phyloP scores from a whole-genome alignment of 2,113 vertebrate species.

The Malaclemys terrapin region DNA sequence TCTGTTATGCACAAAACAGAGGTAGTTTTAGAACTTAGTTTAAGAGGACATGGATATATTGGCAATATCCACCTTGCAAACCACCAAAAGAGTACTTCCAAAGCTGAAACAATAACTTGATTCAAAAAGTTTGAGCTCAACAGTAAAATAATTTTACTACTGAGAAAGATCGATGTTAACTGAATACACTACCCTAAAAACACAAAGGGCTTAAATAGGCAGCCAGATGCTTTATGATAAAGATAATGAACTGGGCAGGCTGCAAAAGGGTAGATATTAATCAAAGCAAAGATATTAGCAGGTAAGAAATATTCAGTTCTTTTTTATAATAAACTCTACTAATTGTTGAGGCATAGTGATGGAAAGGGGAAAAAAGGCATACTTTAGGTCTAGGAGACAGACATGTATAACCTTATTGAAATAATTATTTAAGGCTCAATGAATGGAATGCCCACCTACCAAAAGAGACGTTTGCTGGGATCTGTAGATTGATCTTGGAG shows the following conservation, averaged over 20 bases:
- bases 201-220: not conserved
- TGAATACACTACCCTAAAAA: not conserved
- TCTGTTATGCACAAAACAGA: not conserved
- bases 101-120: not conserved
- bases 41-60: conserved; percentile 13
- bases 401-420: not conserved
- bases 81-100: not conserved
- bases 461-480: not conserved
- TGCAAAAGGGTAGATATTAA: not conserved
- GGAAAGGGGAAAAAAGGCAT: not conserved
- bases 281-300: not conserved
- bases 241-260: not conserved
- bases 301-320: not conserved
- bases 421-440: not conserved
- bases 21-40: not conserved
- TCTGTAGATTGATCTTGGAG: not conserved
- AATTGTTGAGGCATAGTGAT: not conserved
- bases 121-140: not conserved
- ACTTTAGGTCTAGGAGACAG: not conserved
- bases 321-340: not conserved
- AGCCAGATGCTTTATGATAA: not conserved
- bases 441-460: not conserved
- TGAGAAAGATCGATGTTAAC: not conserved
- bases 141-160: not conserved
- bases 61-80: not conserved